Conservation (phyloP, 1,140 invertebrate species). For the Anastrepha ludens region DNA sequence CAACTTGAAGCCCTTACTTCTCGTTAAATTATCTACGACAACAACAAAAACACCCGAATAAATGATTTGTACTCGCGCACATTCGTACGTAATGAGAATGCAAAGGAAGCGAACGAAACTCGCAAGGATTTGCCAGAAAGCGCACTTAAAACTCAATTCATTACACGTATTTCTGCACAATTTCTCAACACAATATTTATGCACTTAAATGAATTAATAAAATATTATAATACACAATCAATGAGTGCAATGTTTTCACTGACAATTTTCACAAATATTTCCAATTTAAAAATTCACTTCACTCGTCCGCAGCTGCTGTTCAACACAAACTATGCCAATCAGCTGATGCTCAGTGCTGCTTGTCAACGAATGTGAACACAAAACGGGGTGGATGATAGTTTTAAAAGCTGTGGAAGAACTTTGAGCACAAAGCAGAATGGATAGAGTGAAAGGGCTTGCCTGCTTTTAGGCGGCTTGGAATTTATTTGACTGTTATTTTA, state of each 20-base stretch:
- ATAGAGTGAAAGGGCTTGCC: not conserved
- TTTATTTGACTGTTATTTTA: not conserved
- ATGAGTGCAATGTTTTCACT: not conserved
- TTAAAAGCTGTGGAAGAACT: not conserved
- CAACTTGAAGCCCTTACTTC: not conserved
- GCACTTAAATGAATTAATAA: not conserved
- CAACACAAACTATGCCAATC: constrained; percentile 1
- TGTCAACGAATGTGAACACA: not conserved
- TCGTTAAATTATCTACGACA: not conserved
- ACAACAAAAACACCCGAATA: too few relatives aligned
- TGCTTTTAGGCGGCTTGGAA: not conserved
- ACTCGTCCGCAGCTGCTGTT: not conserved
- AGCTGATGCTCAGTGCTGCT: not conserved
- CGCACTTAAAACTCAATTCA: too few relatives aligned
- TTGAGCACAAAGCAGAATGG: not conserved
- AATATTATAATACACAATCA: not conserved
- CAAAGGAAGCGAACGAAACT: too few relatives aligned
- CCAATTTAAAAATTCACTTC: not conserved
- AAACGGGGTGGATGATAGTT: not conserved
- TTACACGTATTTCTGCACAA: too few relatives aligned
- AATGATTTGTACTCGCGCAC: too few relatives aligned
- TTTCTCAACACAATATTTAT: too few relatives aligned
- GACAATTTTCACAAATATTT: not conserved
- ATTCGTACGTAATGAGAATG: too few relatives aligned
- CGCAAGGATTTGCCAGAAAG: too few relatives aligned